These are phyloP conservation scores for Achlya flavicornis DNA, from an alignment of 2,888 invertebrate genomes.

Conservation along the genomic window DNA sequence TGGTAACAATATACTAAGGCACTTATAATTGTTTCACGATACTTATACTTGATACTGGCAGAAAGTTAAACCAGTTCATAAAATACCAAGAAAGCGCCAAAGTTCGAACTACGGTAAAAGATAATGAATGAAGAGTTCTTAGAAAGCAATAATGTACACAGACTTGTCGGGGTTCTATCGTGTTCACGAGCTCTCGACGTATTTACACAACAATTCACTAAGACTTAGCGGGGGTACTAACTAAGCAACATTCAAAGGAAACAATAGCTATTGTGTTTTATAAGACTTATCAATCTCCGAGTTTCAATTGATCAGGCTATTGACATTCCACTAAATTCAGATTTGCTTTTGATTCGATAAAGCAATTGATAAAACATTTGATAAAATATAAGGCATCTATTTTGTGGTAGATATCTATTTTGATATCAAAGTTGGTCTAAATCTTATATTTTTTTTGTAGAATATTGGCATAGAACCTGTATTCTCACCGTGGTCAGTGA, in stretches of 20 bases:
- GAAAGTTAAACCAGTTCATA: neutral
- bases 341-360: conserved; percentile 20
- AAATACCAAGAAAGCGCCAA: conserved; percentile 16
- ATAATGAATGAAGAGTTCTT: conserved; percentile 55
- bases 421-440: no score
- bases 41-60: conserved; percentile 9
- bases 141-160: conserved; percentile 52
- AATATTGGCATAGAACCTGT: no score
- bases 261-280: conserved; percentile 45
- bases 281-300: conserved; percentile 39
- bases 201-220: conserved; percentile 57
- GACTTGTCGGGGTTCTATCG: conserved; percentile 39
- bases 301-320: conserved; percentile 32
- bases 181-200: conserved; percentile 46
- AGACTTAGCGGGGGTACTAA: conserved; percentile 36
- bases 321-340: conserved; percentile 12
- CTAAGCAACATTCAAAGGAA: conserved; percentile 40
- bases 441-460: no score
- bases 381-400: neutral
- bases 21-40: neutral
- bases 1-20: no score
- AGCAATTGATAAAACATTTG: conserved; percentile 5
- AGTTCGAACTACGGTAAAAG: conserved; percentile 28
- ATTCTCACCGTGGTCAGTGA: no score
- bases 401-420: no score